Percentiles rank a stretch among this genome's conserved stretches.
Conservation (phyloP, 2,888 invertebrate species). For the Drosophila anomalipes region DNA sequence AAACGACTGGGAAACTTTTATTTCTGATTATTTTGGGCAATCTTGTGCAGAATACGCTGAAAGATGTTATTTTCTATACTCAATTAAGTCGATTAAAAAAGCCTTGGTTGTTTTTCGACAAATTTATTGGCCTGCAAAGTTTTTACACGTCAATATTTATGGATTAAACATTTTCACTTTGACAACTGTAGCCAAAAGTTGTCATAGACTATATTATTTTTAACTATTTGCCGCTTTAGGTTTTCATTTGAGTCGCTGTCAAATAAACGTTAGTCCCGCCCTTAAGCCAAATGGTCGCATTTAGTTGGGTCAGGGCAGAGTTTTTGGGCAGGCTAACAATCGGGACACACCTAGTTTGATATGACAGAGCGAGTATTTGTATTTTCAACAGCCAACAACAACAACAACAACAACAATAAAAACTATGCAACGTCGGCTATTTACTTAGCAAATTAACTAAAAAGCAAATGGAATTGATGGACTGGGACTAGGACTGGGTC, state of each 20-base stretch:
- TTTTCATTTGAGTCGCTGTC: conserved; percentile 7
- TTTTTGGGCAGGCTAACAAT: conserved; percentile 13
- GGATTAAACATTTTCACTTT: neutral
- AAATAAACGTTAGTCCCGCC: conserved; percentile 8
- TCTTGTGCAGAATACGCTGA: neutral
- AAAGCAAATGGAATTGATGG: conserved; percentile 58
- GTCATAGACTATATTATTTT: neutral
- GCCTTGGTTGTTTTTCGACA: neutral
- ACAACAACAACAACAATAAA: neutral
- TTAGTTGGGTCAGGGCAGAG: conserved; percentile 14
- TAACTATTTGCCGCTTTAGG: neutral
- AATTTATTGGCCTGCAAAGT: neutral
- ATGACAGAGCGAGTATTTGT: conserved; percentile 32
- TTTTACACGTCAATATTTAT: neutral
- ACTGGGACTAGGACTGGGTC: neutral
- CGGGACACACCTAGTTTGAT: conserved; percentile 39
- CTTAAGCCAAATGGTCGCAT: conserved; percentile 2
- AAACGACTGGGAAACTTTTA: neutral
- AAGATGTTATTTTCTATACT: neutral
- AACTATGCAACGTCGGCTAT: conserved; percentile 44
- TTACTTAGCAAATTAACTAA: conserved; percentile 80
- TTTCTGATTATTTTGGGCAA: neutral
- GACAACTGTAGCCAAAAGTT: neutral
- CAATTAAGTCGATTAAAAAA: neutral
- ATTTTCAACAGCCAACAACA: neutral